Evolutionary conservation across 2,888 invertebrate genomes (phyloP).

Genomic region (Cheilosia vulpina): DNA sequence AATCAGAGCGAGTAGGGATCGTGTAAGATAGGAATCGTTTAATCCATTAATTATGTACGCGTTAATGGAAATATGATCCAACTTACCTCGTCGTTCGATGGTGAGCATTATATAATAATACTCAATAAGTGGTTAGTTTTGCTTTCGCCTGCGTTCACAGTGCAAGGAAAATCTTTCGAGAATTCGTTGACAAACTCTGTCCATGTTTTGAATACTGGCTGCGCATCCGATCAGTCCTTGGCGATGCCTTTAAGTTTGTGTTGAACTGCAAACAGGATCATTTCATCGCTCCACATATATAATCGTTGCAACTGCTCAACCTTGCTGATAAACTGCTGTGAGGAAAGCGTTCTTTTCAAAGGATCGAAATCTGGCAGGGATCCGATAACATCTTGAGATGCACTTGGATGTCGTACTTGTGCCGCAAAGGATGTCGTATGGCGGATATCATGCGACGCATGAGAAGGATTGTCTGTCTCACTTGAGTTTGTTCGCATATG

Average conservation of each 20-base stretch:
- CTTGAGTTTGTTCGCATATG: not conserved
- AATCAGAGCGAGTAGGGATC: no score
- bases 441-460: not conserved
- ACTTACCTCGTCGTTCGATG: conserved; percentile 35
- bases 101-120: conserved; percentile 31
- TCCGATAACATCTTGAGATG: conserved; percentile 23
- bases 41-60: no score
- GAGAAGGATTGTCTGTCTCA: not conserved
- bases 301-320: conserved; percentile 18
- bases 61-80: conserved; percentile 58
- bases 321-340: conserved; percentile 6
- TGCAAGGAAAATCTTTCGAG: no score
- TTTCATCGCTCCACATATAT: conserved; percentile 31
- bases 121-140: not conserved
- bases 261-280: not conserved
- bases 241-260: not conserved
- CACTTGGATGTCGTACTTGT: not conserved
- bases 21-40: no score
- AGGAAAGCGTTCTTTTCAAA: not conserved
- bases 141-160: not conserved
- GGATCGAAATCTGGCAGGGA: conserved; percentile 33
- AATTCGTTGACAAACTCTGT: conserved; percentile 2
- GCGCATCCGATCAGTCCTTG: conserved; percentile 34
- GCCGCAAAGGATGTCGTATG: not conserved
- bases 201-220: conserved; percentile 37